Percentiles rank a stretch among this genome's conserved stretches.
Evolutionary conservation across 53 echinoderm and acorn worm genomes (phyloP).

Genomic region (Mesocentrotus franciscanus): DNA sequence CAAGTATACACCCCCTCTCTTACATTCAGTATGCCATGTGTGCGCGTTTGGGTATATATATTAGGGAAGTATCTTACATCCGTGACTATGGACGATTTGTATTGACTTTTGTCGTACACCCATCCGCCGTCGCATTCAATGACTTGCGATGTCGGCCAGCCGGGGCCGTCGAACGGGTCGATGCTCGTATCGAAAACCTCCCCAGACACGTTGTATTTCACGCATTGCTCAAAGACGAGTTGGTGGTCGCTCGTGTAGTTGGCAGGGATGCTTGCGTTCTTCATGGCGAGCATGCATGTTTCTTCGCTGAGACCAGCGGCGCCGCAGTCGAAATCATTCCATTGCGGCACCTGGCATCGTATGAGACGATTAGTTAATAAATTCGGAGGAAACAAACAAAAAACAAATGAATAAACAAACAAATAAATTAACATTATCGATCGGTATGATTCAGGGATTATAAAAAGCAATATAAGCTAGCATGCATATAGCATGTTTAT

Average conservation of each 20-base stretch:
- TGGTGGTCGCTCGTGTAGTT: not conserved
- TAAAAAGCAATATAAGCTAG: no score
- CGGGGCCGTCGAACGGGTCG: not conserved
- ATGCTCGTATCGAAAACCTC: not conserved
- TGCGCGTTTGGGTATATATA: no score
- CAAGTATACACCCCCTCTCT: no score
- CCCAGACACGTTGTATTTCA: conserved; percentile 3
- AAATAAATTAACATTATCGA: no score
- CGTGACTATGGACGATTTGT: conserved; percentile 30
- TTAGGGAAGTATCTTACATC: not conserved
- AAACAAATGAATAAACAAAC: no score
- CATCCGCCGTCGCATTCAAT: conserved; percentile 24
- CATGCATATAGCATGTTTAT: no score
- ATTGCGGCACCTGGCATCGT: not conserved
- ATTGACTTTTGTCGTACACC: conserved; percentile 8
- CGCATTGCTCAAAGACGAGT: conserved; percentile 7
- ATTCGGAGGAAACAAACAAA: not conserved
- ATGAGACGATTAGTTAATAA: not conserved
- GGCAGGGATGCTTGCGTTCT: conserved; percentile 1
- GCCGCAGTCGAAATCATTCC: conserved; percentile 42
- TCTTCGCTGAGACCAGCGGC: not conserved
- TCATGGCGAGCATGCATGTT: conserved; percentile 22
- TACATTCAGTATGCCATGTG: no score
- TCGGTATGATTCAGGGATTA: no score
- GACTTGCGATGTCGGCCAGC: not conserved